Percentiles rank a stretch among this genome's conserved stretches.
These are phyloP conservation scores for Drosophila lacertosa DNA, from an alignment of 1,140 invertebrate species.

Conservation along the genomic window DNA sequence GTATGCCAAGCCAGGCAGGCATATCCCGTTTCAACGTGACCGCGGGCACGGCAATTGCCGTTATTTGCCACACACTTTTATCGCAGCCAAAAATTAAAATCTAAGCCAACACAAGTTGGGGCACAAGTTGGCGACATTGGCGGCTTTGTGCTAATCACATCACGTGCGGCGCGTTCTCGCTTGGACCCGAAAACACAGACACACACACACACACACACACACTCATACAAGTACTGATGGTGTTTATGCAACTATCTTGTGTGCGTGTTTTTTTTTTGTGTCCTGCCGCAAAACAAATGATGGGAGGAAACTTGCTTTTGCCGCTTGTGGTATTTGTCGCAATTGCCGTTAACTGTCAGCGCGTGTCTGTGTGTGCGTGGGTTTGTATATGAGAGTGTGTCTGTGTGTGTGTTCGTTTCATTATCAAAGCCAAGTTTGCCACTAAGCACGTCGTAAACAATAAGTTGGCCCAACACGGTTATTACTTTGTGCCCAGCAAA, in stretches of 20 bases:
- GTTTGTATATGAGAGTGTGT: conserved; percentile 24
- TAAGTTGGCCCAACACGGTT: conserved; percentile 76
- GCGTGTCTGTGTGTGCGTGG: conserved; percentile 44
- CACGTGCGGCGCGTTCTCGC: conserved; percentile 54
- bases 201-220: conserved; percentile 5
- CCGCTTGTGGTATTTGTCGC: conserved; percentile 68
- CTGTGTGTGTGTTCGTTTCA: conserved; percentile 59
- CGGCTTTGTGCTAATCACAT: conserved; percentile 75
- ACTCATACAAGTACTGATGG: conserved; percentile 19
- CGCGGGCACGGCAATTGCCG: conserved; percentile 40
- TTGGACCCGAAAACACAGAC: conserved; percentile 10
- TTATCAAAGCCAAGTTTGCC: conserved; percentile 78
- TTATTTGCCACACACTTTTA: conserved; percentile 55
- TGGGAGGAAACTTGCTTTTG: conserved; percentile 10
- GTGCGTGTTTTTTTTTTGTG: conserved; percentile 31
- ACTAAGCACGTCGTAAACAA: conserved; percentile 81
- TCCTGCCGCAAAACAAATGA: conserved; percentile 49
- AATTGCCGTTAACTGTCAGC: conserved; percentile 78
- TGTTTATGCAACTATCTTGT: conserved; percentile 65
- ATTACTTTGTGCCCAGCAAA: conserved; percentile 67
- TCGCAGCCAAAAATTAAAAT: conserved; percentile 75
- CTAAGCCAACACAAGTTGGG: conserved; percentile 59
- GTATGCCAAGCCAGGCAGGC: conserved; percentile 4
- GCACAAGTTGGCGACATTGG: conserved; percentile 32
- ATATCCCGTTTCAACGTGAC: conserved; percentile 5